Conservation (phyloP, 2,888 invertebrate species). For the Standfussiana lucernea region DNA sequence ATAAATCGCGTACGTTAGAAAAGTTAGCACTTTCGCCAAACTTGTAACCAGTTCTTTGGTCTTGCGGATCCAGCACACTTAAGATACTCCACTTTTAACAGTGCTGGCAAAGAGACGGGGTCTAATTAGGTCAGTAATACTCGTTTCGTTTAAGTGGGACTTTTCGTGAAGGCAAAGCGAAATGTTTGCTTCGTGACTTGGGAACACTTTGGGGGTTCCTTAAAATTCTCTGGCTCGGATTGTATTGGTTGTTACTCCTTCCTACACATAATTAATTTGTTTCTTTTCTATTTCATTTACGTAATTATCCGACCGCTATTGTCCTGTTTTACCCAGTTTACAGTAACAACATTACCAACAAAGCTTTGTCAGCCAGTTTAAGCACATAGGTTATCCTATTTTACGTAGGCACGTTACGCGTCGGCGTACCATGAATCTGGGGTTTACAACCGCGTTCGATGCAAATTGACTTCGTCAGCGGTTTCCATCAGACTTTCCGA, state of each 20-base stretch:
- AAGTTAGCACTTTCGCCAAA: constrained; percentile 55
- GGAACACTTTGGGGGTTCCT: not conserved
- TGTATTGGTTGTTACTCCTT: not conserved
- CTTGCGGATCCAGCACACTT: constrained; percentile 33
- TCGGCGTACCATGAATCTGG: constrained; percentile 47
- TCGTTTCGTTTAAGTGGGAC: constrained; percentile 24
- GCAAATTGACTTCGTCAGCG: constrained; percentile 57
- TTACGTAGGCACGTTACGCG: constrained; percentile 45
- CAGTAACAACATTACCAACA: constrained; percentile 25
- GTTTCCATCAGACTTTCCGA: constrained; percentile 47
- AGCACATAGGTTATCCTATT: constrained; percentile 48
- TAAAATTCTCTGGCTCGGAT: not conserved
- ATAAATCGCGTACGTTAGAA: constrained; percentile 38
- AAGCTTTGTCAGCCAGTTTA: constrained; percentile 32
- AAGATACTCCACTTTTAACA: constrained; percentile 44
- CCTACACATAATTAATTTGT: not conserved
- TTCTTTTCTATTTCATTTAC: not conserved
- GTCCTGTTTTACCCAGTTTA: constrained; percentile 5
- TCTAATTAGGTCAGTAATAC: constrained; percentile 43
- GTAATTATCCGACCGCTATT: not conserved
- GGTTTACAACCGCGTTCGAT: constrained; percentile 55
- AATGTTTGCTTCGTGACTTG: constrained; percentile 14
- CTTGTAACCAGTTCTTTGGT: constrained; percentile 33
- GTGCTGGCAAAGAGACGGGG: constrained; percentile 9
- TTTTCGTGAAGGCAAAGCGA: constrained; percentile 14